Percentiles rank a stretch among this genome's conserved stretches.
Evolutionary conservation across 2,113 vertebrate species (phyloP).

Genomic region (Gulo gulo): DNA sequence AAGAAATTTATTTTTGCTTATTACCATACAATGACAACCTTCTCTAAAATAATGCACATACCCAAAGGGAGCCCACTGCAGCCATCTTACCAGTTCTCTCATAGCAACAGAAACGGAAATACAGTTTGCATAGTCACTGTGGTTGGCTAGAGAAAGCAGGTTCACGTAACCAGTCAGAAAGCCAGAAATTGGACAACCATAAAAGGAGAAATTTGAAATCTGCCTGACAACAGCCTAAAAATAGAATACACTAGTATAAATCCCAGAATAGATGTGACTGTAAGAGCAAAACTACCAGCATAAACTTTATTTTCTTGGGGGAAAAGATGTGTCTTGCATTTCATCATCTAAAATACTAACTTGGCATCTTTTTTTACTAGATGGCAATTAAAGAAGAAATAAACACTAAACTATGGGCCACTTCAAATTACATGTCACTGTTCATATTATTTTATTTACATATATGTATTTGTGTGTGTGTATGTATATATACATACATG

Average conservation of each 20-base stretch:
- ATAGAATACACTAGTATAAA: conserved; percentile 48
- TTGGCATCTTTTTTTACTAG: conserved; percentile 4
- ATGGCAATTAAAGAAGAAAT: conserved; percentile 41
- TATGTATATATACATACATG: neutral
- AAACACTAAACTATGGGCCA: neutral
- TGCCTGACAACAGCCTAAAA: conserved; percentile 82
- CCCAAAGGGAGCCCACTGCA: conserved; percentile 54
- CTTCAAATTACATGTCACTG: neutral
- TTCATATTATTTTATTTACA: neutral
- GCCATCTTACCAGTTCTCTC: conserved; percentile 52
- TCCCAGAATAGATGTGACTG: neutral
- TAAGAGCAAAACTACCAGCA: conserved; percentile 43
- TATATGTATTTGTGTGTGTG: neutral
- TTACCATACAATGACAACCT: neutral
- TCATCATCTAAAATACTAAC: conserved; percentile 41
- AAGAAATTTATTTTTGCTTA: conserved; percentile 41
- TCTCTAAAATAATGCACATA: neutral
- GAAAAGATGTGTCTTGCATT: neutral
- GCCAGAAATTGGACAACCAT: conserved; percentile 45
- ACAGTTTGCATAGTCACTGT: conserved; percentile 75
- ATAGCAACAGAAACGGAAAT: conserved; percentile 57
- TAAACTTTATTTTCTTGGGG: conserved; percentile 31
- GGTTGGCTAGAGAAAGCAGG: conserved; percentile 76
- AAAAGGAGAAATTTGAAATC: conserved; percentile 60
- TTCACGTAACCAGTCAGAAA: conserved; percentile 70